Percentiles rank a stretch among this genome's conserved stretches.
Evolutionary conservation across 2,888 invertebrate species (phyloP).

Genomic region (Lasioglossum oenotherae): DNA sequence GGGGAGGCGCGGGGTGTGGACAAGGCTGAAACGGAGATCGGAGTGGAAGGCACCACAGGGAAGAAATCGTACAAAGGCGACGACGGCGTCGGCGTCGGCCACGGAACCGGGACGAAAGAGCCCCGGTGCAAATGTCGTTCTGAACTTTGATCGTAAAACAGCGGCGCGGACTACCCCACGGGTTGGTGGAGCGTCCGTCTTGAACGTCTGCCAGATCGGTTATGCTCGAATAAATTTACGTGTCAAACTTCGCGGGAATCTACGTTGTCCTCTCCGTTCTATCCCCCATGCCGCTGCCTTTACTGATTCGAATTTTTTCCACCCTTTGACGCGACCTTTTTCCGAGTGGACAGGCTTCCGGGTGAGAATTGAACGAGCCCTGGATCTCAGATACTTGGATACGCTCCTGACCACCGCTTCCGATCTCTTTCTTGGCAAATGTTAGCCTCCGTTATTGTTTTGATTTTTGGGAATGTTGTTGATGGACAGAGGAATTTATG

Average conservation of each 20-base stretch:
- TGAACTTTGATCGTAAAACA: conserved; percentile 82
- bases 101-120: conserved; percentile 69
- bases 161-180: conserved; percentile 59
- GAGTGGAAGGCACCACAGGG: conserved; percentile 16
- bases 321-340: neutral
- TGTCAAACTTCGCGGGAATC: conserved; percentile 78
- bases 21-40: conserved; percentile 24
- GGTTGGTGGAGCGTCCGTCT: conserved; percentile 74
- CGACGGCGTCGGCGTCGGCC: conserved; percentile 49
- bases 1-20: conserved; percentile 21
- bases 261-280: neutral
- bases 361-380: neutral
- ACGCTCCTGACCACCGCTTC: neutral
- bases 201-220: conserved; percentile 83
- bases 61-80: conserved; percentile 67
- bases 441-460: neutral
- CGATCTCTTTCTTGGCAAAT: neutral
- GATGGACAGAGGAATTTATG: neutral
- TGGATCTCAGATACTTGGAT: too few relatives aligned
- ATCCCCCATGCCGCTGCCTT: neutral
- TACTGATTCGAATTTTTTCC: neutral
- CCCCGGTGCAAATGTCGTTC: conserved; percentile 80
- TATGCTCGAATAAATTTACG: conserved; percentile 83
- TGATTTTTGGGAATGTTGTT: neutral
- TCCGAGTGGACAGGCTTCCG: neutral